Conservation (phyloP, 1,140 invertebrate genomes). For the Cecropterus lyciades region DNA sequence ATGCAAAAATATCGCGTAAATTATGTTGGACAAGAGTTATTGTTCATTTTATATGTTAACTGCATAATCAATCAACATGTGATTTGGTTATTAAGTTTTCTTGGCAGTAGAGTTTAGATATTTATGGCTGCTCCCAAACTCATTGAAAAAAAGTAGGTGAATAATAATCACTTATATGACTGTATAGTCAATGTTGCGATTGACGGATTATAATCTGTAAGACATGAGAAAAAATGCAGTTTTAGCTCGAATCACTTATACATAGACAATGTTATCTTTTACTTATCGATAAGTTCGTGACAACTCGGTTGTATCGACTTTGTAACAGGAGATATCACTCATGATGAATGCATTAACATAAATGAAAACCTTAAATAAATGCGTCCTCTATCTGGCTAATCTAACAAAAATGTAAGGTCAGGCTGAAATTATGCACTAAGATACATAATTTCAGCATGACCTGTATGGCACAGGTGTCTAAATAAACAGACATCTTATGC, state of each 20-base stretch:
- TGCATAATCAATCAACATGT: slow-evolving; percentile 13
- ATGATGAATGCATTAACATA: slow-evolving; percentile 32
- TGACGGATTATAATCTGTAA: background rate
- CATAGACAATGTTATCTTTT: slow-evolving; percentile 29
- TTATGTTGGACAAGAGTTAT: slow-evolving; percentile 17
- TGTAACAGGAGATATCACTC: slow-evolving; percentile 30
- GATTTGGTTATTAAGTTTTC: slow-evolving; percentile 3
- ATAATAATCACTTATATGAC: too few species aligned
- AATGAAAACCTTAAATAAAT: slow-evolving; percentile 44
- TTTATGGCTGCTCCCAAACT: background rate
- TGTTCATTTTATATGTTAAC: slow-evolving; percentile 15
- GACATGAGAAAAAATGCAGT: slow-evolving; percentile 1
- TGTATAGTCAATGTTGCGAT: background rate
- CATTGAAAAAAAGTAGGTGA: too few species aligned
- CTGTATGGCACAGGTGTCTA: background rate
- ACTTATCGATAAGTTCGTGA: slow-evolving; percentile 41
- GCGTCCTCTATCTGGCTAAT: slow-evolving; percentile 45
- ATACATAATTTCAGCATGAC: too few species aligned
- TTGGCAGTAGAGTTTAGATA: slow-evolving; percentile 8
- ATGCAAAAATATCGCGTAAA: slow-evolving; percentile 29
- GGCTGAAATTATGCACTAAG: slow-evolving; percentile 15
- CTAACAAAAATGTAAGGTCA: slow-evolving; percentile 45
- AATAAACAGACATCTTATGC: too few species aligned
- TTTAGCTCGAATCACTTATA: slow-evolving; percentile 1
- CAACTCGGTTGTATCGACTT: slow-evolving; percentile 30